phyloP scores from a whole-genome alignment of 2,888 invertebrate genomes.

The Imbricaverruca yamaguchii region DNA sequence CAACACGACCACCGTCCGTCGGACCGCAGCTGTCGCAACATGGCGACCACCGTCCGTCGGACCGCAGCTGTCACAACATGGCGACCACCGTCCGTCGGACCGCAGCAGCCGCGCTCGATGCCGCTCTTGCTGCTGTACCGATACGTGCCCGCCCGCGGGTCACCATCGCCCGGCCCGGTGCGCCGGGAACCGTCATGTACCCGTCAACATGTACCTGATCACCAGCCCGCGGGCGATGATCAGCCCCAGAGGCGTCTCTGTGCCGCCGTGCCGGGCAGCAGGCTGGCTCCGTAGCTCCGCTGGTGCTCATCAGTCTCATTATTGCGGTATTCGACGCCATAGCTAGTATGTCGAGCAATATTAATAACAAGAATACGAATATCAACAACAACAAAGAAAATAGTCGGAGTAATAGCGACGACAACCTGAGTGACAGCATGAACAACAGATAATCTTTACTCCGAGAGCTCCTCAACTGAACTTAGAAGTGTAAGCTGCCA shows the following conservation, averaged over 20 bases:
- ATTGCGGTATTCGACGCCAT: constrained; percentile 28
- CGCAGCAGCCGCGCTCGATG: background rate
- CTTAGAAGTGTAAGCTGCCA: too few species aligned
- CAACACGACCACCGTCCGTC: too few species aligned
- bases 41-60: too few species aligned
- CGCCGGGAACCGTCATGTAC: background rate
- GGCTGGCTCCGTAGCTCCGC: constrained; percentile 26
- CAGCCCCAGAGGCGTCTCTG: constrained; percentile 22
- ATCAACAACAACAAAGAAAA: constrained; percentile 29
- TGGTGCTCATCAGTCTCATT: constrained; percentile 27
- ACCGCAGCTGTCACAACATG: too few species aligned
- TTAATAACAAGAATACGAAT: constrained; percentile 28
- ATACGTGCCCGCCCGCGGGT: background rate
- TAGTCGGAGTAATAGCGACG: constrained; percentile 27
- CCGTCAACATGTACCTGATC: background rate
- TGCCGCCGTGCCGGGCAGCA: constrained; percentile 26
- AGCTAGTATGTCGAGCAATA: constrained; percentile 27
- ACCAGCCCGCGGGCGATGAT: background rate
- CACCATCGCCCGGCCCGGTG: background rate
- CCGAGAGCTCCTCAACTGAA: too few species aligned
- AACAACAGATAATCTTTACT: background rate
- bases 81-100: too few species aligned
- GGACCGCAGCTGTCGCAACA: too few species aligned
- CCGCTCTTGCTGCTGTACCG: background rate
- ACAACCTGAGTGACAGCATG: constrained; percentile 26